A percentile compares a stretch with the other conserved stretches of the same genome.
Conservation (phyloP, 2,797 vertebrate species). For the Scarus forsteni region DNA sequence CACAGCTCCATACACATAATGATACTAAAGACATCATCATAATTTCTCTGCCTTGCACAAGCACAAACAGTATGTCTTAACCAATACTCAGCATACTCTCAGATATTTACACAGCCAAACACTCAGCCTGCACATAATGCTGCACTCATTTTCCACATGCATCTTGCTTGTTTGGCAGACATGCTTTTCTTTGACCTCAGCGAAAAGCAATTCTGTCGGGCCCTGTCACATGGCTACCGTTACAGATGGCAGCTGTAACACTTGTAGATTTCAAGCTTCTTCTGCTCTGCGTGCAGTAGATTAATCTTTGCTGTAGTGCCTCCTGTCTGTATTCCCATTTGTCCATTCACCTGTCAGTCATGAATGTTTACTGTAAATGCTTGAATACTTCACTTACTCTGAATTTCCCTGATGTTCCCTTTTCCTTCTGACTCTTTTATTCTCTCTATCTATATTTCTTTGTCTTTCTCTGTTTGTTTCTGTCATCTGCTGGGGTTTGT, state of each 20-base stretch:
- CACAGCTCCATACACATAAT: slow-evolving; percentile 7
- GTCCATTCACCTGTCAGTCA: slow-evolving; percentile 75
- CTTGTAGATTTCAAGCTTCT: slow-evolving; percentile 44
- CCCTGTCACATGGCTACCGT: slow-evolving; percentile 57
- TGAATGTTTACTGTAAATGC: slow-evolving; percentile 43
- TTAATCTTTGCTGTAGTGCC: slow-evolving; percentile 60
- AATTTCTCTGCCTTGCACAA: neutral
- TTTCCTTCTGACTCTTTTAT: slow-evolving; percentile 40
- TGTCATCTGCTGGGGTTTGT: slow-evolving; percentile 53
- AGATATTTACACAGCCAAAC: slow-evolving; percentile 30
- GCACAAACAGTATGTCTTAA: neutral
- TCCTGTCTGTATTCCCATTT: slow-evolving; percentile 75
- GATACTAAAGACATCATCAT: neutral
- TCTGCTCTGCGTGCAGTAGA: slow-evolving; percentile 54
- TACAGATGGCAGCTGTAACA: slow-evolving; percentile 54
- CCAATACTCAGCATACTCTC: slow-evolving; percentile 1
- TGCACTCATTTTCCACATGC: slow-evolving; percentile 54
- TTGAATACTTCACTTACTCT: slow-evolving; percentile 5
- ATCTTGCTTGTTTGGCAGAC: slow-evolving; percentile 71
- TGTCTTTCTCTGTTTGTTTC: slow-evolving; percentile 18
- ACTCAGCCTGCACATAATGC: slow-evolving; percentile 51
- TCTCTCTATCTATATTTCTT: slow-evolving; percentile 35
- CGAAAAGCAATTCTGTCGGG: slow-evolving; percentile 80
- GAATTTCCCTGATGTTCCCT: slow-evolving; percentile 22
- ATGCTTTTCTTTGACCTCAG: slow-evolving; percentile 71